A percentile compares a stretch with the other conserved stretches of the same genome.
These are phyloP conservation scores for Drosophila emarginata DNA, from an alignment of 2,888 invertebrate genomes.

Conservation along the genomic window DNA sequence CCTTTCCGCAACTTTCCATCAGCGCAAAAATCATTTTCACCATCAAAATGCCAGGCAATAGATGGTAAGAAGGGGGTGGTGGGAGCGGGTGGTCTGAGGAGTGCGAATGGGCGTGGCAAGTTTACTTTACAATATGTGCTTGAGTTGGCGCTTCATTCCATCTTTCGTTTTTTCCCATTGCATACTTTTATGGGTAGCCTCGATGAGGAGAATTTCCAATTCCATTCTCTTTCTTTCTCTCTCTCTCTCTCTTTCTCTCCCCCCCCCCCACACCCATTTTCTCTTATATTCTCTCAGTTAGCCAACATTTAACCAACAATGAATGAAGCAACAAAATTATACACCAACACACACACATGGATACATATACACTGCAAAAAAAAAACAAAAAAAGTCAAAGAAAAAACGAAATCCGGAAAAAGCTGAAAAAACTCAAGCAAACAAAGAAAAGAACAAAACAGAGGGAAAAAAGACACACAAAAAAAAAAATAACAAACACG, in stretches of 20 bases:
- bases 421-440: conserved; percentile 11
- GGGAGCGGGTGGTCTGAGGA: conserved; percentile 36
- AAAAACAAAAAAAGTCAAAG: conserved; percentile 24
- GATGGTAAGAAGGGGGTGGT: background rate
- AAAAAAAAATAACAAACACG: conserved; percentile 57
- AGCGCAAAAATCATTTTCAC: conserved; percentile 69
- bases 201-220: conserved; percentile 5
- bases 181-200: conserved; percentile 69
- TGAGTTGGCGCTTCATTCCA: conserved; percentile 21
- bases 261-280: background rate
- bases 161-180: conserved; percentile 40
- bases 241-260: background rate
- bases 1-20: background rate
- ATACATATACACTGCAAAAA: background rate
- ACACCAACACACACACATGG: conserved; percentile 50
- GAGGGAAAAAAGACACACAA: conserved; percentile 39
- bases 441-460: conserved; percentile 22
- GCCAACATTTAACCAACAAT: conserved; percentile 67
- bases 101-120: conserved; percentile 51
- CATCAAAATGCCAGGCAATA: conserved; percentile 44
- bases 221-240: background rate
- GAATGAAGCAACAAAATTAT: conserved; percentile 78
- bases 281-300: conserved; percentile 40
- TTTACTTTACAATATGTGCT: conserved; percentile 32
- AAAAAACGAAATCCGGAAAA: conserved; percentile 25